A percentile compares a stretch with the other conserved stretches of the same genome.
Evolutionary conservation across 2,888 invertebrate genomes (phyloP).

Genomic region (Lathronympha strigana): DNA sequence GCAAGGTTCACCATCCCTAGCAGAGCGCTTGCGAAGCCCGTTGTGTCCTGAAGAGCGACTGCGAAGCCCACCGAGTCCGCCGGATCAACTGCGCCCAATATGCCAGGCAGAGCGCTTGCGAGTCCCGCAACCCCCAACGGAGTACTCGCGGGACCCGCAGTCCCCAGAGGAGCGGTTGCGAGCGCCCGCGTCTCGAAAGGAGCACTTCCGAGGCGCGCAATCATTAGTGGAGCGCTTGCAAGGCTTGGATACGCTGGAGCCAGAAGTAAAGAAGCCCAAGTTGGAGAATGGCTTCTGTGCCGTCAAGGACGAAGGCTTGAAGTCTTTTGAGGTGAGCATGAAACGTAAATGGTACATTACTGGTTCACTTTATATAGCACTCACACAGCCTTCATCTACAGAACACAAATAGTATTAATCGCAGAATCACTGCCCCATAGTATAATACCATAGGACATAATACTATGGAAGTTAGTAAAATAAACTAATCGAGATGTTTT

Average conservation of each 20-base stretch:
- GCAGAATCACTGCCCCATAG: too few relatives aligned
- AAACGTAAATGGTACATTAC: background rate
- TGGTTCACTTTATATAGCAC: too few relatives aligned
- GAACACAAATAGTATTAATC: too few relatives aligned
- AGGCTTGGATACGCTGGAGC: background rate
- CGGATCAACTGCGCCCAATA: background rate
- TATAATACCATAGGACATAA: too few relatives aligned
- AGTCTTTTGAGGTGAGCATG: slow-evolving; percentile 37
- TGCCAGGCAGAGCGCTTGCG: background rate
- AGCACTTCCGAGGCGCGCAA: background rate
- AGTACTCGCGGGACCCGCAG: background rate
- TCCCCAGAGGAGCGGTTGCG: background rate
- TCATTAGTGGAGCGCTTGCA: background rate
- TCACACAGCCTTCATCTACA: too few relatives aligned
- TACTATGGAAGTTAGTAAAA: too few relatives aligned
- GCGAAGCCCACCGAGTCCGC: background rate
- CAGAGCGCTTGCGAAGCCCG: too few relatives aligned
- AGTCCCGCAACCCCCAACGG: background rate
- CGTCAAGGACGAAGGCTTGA: slow-evolving; percentile 10
- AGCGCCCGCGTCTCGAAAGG: background rate
- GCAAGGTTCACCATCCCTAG: background rate
- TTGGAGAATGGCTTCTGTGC: slow-evolving; percentile 53
- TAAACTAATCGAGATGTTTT: too few relatives aligned
- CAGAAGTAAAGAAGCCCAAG: slow-evolving; percentile 43
- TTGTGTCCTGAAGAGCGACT: background rate